Evolutionary conservation across 2,113 vertebrate genomes (phyloP), one percentile per base, ranked within the genome.

Genomic region (Aegotheles bennettii): DNA sequence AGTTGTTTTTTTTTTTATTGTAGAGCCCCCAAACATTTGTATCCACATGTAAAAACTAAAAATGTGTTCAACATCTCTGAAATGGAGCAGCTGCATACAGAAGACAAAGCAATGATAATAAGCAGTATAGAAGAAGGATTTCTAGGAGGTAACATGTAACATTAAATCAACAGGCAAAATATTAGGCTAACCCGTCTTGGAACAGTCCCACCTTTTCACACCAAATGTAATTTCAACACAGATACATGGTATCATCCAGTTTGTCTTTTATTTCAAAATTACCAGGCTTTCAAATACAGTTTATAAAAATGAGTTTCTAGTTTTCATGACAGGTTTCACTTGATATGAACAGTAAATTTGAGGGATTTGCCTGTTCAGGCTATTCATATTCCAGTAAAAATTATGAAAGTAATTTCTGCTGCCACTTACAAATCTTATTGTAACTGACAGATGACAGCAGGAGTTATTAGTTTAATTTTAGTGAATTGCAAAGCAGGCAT

Each of bases 401-500:
- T 86, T 88, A 86, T 53, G 68, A 75, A 96, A 90, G 87, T 94
- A 43, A 92, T 90, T 95, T 96, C 86, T 96, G 73, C 83, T 96
- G 92, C 84, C 90, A 84, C 35, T 92, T 93, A 65, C 13, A 90
- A 86, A 65, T 93, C 76, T 90, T 92, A 60, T 25, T 92, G 43
- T 92, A 86, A 88, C 74, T 94, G 94, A 81, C 86, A 95, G 89
- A 87, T 96, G 95, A 93, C 89, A 94, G 86, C 95, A 74, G 85
- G 85, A 85, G 90, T 95, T 94, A 92, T 88, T 96, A 95, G 83
- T 84, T 96, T 95, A 94, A 89, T 96, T 92, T 81, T 92, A 53
- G 56, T 92, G 83, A 89, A 94, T 87, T 84, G 60, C 76, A 60
- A 90, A 93, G 65, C 79, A 84, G 86, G 29, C 65, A 68, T 75